These are phyloP conservation scores for Lophius americanus DNA, from an alignment of 2,797 vertebrate species.

Conservation along the genomic window DNA sequence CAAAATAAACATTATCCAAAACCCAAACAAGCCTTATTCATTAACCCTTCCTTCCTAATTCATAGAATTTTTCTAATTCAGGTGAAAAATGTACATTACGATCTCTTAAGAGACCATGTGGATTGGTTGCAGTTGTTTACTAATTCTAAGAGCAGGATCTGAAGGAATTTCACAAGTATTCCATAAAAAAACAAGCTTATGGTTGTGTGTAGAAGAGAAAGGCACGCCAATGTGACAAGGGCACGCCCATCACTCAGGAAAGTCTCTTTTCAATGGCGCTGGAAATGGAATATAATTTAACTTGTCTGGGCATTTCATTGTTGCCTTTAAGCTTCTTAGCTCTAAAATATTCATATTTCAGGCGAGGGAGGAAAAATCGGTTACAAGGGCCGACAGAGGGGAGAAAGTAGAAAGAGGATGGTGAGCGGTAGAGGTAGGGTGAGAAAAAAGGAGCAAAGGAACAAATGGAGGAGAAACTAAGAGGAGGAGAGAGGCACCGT, in stretches of 20 bases:
- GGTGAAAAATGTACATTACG: constrained; percentile 21
- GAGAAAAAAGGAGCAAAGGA: constrained; percentile 55
- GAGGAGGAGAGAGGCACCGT: constrained; percentile 33
- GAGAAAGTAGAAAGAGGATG: constrained; percentile 55
- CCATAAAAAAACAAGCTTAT: constrained; percentile 44
- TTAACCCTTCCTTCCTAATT: constrained; percentile 20
- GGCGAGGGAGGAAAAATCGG: constrained; percentile 74
- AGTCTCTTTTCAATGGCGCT: constrained; percentile 70
- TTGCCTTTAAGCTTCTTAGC: constrained; percentile 86
- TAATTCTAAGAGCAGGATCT: constrained; percentile 23
- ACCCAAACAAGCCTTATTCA: constrained; percentile 41
- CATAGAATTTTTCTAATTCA: constrained; percentile 14
- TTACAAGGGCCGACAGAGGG: constrained; percentile 70
- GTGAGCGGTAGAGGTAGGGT: constrained; percentile 43
- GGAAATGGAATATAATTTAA: constrained; percentile 83
- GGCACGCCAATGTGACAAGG: constrained; percentile 48
- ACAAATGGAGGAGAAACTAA: constrained; percentile 55
- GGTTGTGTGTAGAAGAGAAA: constrained; percentile 37
- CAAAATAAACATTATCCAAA: constrained; percentile 55
- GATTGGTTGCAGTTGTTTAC: constrained; percentile 32
- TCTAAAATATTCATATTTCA: constrained; percentile 86
- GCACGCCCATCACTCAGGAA: constrained; percentile 64
- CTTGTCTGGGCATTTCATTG: constrained; percentile 82
- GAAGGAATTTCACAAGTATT: constrained; percentile 36
- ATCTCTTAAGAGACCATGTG: not conserved